phyloP scores from a whole-genome alignment of 2,113 vertebrate species.

The Pao palembangensis region DNA sequence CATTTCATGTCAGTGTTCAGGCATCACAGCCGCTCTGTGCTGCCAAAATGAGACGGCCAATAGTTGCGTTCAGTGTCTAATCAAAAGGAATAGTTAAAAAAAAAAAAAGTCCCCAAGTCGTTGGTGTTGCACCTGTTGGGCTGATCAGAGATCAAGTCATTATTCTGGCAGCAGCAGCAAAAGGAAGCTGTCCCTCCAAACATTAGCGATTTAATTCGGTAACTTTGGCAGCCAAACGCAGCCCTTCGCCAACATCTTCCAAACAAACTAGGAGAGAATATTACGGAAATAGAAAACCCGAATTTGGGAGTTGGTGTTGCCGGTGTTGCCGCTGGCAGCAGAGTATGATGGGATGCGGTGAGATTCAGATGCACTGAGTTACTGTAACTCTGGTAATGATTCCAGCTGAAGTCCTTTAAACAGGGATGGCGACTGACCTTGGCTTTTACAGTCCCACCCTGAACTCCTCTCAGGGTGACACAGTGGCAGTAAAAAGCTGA shows the following conservation, averaged over 20 bases:
- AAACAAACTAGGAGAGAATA: no score
- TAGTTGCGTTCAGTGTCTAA: not conserved
- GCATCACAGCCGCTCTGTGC: constrained; percentile 8
- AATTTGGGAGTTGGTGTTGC: no score
- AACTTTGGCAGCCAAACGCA: no score
- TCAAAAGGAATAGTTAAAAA: constrained; percentile 16
- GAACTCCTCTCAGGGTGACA: constrained; percentile 45
- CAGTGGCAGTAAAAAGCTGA: constrained; percentile 46
- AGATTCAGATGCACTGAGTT: no score
- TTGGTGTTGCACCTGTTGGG: constrained; percentile 34
- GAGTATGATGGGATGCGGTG: no score
- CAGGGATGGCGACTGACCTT: constrained; percentile 9
- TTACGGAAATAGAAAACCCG: no score
- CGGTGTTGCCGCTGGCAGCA: no score
- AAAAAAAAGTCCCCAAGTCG: not conserved
- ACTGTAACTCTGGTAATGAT: no score
- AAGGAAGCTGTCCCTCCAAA: constrained; percentile 22
- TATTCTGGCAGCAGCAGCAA: constrained; percentile 56
- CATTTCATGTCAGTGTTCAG: constrained; percentile 42
- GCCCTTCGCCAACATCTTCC: no score
- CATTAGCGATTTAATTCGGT: not conserved
- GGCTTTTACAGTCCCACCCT: constrained; percentile 26
- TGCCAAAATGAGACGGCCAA: constrained; percentile 27
- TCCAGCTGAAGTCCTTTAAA: no score
- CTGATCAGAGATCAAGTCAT: constrained; percentile 48